phyloP scores from a whole-genome alignment of 2,113 vertebrate genomes.

The Sander vitreus region DNA sequence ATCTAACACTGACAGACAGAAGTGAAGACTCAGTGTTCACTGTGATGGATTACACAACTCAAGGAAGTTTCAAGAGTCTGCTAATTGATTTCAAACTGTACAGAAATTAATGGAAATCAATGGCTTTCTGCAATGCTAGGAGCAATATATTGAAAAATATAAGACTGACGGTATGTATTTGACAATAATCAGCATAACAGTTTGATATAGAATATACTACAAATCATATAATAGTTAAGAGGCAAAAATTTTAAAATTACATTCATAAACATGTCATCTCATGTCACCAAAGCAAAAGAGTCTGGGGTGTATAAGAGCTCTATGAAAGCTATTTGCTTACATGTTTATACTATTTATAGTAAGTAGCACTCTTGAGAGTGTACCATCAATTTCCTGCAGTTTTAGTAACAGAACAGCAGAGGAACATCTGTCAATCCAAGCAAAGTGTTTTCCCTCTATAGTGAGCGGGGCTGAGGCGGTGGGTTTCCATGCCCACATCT shows the following conservation, averaged over 20 bases:
- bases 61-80: neutral
- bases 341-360: conserved; percentile 17
- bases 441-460: conserved; percentile 21
- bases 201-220: neutral
- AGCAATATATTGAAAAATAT: neutral
- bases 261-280: neutral
- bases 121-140: neutral
- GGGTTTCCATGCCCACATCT: conserved; percentile 14
- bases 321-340: conserved; percentile 1
- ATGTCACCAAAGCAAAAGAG: neutral
- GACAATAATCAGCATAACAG: neutral
- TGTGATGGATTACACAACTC: neutral
- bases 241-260: neutral
- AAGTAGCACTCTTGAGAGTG: conserved; percentile 11
- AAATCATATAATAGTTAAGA: neutral
- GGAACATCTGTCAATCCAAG: conserved; percentile 48
- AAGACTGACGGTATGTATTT: neutral
- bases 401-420: conserved; percentile 30
- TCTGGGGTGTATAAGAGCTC: neutral
- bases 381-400: conserved; percentile 23
- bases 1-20: neutral
- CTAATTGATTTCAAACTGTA: neutral
- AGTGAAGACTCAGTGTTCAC: neutral
- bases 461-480: conserved; percentile 16
- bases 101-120: neutral